phyloP scores from a whole-genome alignment of 2,888 invertebrate species.

The Chirona hameri region DNA sequence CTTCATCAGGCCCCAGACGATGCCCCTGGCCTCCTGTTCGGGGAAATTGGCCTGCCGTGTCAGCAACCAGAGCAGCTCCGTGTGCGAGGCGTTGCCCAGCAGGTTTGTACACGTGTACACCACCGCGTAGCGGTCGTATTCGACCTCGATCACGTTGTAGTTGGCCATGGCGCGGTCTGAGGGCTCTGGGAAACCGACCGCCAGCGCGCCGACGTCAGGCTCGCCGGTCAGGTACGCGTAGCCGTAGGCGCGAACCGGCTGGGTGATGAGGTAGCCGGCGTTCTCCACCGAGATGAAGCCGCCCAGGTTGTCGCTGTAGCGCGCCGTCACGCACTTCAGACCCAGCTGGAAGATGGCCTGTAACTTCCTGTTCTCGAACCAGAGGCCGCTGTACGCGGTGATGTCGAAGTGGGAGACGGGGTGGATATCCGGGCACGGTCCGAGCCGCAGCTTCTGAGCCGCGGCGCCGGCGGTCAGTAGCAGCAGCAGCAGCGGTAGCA shows the following conservation, averaged over 20 bases:
- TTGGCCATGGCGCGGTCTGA: neutral
- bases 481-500: neutral
- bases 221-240: neutral
- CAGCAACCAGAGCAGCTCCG: neutral
- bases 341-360: neutral
- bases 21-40: neutral
- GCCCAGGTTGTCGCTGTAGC: neutral
- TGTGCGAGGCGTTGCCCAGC: neutral
- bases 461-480: neutral
- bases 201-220: neutral
- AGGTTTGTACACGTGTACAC: neutral
- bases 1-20: neutral
- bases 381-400: neutral
- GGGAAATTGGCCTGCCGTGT: neutral
- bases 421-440: neutral
- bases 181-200: neutral
- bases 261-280: neutral
- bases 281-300: neutral
- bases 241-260: neutral
- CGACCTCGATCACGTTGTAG: neutral
- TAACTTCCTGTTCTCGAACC: constrained; percentile 1
- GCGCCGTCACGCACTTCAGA: neutral
- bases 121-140: neutral
- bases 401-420: neutral
- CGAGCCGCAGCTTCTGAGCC: neutral